Conservation (phyloP, 2,113 vertebrate species). For the Aplodontia rufa region DNA sequence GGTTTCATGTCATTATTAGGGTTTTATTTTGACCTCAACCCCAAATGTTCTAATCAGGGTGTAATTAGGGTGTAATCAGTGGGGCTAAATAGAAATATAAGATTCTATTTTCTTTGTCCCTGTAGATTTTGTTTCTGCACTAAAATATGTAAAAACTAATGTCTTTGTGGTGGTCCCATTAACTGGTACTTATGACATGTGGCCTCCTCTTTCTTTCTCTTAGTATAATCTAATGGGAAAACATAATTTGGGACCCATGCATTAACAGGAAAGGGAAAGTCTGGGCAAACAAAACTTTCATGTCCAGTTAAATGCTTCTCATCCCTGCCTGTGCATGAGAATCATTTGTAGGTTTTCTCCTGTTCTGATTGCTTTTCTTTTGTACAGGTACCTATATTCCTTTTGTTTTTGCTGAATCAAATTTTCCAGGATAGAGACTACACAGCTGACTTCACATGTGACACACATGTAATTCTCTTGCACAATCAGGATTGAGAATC, state of each 20-base stretch:
- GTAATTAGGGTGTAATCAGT: neutral
- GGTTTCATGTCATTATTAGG: neutral
- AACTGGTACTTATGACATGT: neutral
- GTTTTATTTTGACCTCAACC: neutral
- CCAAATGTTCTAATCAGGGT: neutral
- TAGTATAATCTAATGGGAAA: neutral
- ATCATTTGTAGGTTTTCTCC: neutral
- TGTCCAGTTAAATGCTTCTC: neutral
- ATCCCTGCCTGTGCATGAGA: neutral
- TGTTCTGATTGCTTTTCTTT: neutral
- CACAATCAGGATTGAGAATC: neutral
- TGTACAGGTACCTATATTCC: neutral
- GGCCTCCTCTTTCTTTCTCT: neutral
- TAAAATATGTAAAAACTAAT: neutral
- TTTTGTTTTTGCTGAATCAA: neutral
- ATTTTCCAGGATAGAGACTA: neutral
- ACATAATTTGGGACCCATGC: neutral
- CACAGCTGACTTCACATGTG: neutral
- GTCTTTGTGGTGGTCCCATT: neutral
- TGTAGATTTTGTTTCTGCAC: neutral
- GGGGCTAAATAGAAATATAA: neutral
- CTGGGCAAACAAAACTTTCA: neutral
- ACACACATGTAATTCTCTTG: neutral
- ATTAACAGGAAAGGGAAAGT: neutral
- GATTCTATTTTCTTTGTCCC: neutral